phyloP scores from a whole-genome alignment of 1,140 invertebrate species.

The Eriosoma lanigerum region DNA sequence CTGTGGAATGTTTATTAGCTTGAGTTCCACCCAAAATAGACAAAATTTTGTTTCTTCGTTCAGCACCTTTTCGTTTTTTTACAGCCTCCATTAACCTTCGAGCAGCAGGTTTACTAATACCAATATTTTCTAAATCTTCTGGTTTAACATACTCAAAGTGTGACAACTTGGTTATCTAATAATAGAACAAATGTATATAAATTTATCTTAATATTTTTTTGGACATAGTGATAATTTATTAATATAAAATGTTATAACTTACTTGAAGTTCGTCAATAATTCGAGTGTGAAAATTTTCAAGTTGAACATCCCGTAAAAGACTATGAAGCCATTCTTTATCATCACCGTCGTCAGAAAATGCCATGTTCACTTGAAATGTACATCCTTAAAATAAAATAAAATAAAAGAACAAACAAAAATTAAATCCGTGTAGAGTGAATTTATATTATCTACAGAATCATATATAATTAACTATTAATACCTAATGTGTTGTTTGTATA shows the following conservation, averaged over 20 bases:
- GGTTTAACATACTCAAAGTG: slow-evolving; percentile 95
- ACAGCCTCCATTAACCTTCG: slow-evolving; percentile 86
- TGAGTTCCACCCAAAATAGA: slow-evolving; percentile 60
- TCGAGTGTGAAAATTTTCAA: slow-evolving; percentile 86
- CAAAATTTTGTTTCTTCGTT: slow-evolving; percentile 78
- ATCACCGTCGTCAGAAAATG: slow-evolving; percentile 60
- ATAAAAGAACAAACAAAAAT: background rate
- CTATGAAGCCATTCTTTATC: slow-evolving; percentile 81
- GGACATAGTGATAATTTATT: no score
- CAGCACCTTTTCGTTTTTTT: slow-evolving; percentile 78
- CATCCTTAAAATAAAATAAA: background rate
- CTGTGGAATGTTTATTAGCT: slow-evolving; percentile 24
- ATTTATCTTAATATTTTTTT: no score
- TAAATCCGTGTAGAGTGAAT: background rate
- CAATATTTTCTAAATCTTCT: slow-evolving; percentile 93
- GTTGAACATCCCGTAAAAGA: slow-evolving; percentile 84
- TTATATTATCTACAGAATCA: background rate
- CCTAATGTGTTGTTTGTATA: background rate
- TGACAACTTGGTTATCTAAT: slow-evolving; percentile 77
- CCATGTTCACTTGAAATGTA: background rate
- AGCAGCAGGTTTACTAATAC: slow-evolving; percentile 88
- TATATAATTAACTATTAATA: background rate
- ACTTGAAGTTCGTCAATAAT: slow-evolving; percentile 89
- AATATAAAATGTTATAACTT: background rate
- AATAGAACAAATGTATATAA: slow-evolving; percentile 31